phyloP scores from a whole-genome alignment of 2,888 invertebrate genomes.

The Papilio gigon region DNA sequence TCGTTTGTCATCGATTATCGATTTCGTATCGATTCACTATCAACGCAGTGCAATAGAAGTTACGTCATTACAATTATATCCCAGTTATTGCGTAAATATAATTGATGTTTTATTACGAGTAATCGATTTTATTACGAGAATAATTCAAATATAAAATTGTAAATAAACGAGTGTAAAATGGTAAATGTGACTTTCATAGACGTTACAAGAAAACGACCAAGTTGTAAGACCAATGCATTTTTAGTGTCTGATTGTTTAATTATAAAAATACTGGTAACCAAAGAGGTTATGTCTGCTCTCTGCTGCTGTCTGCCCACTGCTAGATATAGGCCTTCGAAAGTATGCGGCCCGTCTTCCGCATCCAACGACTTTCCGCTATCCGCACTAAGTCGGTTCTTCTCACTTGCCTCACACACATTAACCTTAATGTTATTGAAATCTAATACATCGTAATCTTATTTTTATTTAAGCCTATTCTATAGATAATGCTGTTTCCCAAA shows the following conservation, averaged over 20 bases:
- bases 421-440: no score
- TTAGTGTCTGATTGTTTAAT: no score
- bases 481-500: neutral
- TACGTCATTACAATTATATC: slow-evolving; percentile 46
- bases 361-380: no score
- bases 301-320: no score
- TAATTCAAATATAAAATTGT: slow-evolving; percentile 1
- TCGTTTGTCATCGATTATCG: slow-evolving; percentile 35
- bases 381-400: no score
- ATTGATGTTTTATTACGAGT: slow-evolving; percentile 45
- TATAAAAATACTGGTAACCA: neutral
- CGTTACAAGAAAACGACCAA: neutral
- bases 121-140: slow-evolving; percentile 33
- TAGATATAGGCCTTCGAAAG: no score
- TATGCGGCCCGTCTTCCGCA: no score
- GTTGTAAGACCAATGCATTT: no score
- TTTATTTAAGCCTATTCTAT: neutral
- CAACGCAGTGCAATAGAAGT: slow-evolving; percentile 35
- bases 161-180: neutral
- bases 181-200: neutral
- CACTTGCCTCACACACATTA: no score
- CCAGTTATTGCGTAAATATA: slow-evolving; percentile 47
- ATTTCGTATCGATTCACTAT: slow-evolving; percentile 38
- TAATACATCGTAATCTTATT: no score
- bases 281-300: neutral